A percentile compares a stretch with the other conserved stretches of the same genome.
Evolutionary conservation across 53 echinoderm and acorn worm genomes (phyloP).

Genomic region (Echinometra lucunter): DNA sequence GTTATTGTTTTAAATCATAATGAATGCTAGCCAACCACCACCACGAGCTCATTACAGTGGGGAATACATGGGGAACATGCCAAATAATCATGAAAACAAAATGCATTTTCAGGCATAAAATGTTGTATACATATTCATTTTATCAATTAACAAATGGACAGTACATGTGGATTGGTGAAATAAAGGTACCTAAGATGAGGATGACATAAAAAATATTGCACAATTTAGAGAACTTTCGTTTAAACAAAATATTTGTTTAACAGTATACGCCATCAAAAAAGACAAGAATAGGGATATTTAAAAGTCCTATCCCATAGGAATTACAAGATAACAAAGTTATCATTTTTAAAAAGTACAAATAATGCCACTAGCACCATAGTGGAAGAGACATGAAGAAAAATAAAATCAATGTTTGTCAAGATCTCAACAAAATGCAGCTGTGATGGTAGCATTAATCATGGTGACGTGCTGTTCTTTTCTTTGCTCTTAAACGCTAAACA

Average conservation of each 20-base stretch:
- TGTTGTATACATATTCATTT: background rate
- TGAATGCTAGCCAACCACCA: conserved; percentile 17
- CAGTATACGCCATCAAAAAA: too few species aligned
- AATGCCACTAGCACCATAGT: too few species aligned
- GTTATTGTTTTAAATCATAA: background rate
- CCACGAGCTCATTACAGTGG: conserved; percentile 26
- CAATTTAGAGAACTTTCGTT: too few species aligned
- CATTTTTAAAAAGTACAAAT: too few species aligned
- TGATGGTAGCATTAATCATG: too few species aligned
- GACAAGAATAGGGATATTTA: too few species aligned
- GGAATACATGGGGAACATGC: conserved; percentile 13
- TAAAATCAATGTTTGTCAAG: background rate
- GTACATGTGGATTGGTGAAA: background rate
- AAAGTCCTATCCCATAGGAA: too few species aligned
- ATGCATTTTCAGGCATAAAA: conserved; percentile 47
- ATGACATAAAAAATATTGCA: background rate
- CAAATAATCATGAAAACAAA: conserved; percentile 51
- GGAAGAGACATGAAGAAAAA: too few species aligned
- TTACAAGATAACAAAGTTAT: background rate
- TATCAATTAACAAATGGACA: background rate
- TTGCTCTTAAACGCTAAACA: too few species aligned
- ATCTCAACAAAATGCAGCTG: background rate
- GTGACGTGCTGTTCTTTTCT: too few species aligned
- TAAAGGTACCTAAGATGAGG: background rate
- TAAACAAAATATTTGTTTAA: too few species aligned